These are phyloP conservation scores for Leucosticte australis DNA, from an alignment of 2,113 vertebrate species.

Conservation along the genomic window DNA sequence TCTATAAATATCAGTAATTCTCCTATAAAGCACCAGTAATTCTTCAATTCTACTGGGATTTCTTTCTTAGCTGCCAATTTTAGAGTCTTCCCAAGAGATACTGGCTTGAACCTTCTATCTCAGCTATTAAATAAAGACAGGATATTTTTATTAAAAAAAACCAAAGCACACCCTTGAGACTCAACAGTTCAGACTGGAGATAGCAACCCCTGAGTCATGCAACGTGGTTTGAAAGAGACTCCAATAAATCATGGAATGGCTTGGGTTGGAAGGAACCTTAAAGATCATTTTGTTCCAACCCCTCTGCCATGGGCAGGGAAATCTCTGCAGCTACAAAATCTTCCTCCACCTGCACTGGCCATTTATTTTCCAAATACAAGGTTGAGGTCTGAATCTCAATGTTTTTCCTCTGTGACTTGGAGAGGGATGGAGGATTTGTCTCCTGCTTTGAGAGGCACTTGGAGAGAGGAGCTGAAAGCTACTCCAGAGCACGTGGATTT, in stretches of 20 bases:
- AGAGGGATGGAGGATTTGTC: not conserved
- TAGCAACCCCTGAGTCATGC: not conserved
- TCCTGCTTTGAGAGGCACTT: not conserved
- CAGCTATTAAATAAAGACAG: constrained; percentile 34
- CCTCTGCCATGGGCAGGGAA: not conserved
- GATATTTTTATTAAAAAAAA: constrained; percentile 11
- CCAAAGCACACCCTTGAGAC: not conserved
- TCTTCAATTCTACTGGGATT: not conserved
- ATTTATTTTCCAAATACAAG: not conserved
- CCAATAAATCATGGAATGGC: not conserved
- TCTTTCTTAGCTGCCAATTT: constrained; percentile 1
- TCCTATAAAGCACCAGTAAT: not conserved
- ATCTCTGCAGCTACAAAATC: not conserved
- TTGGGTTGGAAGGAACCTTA: not conserved
- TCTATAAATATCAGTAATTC: not conserved
- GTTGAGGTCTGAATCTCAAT: not conserved
- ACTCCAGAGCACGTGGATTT: not conserved
- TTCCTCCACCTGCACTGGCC: not conserved
- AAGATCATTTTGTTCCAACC: not conserved
- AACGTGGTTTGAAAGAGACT: not conserved
- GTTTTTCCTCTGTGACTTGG: not conserved
- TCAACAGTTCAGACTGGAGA: constrained; percentile 7
- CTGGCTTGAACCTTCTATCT: constrained; percentile 20
- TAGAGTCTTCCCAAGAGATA: constrained; percentile 19
- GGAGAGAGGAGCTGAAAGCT: not conserved